Evolutionary conservation across 2,797 vertebrate species (phyloP), one percentile per base, ranked within the genome.

Genomic region (Tragopan temminckii): DNA sequence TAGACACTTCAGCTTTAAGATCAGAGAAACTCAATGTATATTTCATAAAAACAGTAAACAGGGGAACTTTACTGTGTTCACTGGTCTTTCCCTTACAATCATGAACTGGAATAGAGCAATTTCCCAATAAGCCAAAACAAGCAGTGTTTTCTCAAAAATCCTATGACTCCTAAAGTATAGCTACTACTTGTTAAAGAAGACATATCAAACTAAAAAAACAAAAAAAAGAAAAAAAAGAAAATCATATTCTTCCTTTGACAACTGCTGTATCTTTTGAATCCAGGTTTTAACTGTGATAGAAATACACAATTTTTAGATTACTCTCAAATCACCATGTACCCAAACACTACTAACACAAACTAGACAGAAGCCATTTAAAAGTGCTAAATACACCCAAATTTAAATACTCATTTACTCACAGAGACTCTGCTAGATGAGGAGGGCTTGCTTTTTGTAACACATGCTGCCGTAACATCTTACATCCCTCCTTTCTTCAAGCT

Each of bases 341-440:
- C 76, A 78, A 79, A 78, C 25, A 40, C 38, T 66, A 16, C 24
- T n/a, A 50, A 13, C 31, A 40, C 1, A 9, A 48, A 11, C 35
- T n/a, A 77, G 23, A 42, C 18, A 85, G 58, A 70, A 59, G 16
- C 15, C 85, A 35, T 11, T 11, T 19, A 31, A 48, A 4, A 7
- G 1, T 42, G 19, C 13, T 66, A 72, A 76, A 76, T 7, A 13
- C 35, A 50, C 0, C 0, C 72, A 33, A 57, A 71, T 0, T 31
- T 18, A 75, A 82, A 61, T 17, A 61, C 16, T 33, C 5, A 25
- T 48, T 63, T 53, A 8, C 15, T 7, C 5, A 5, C 1, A 3
- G 19, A 71, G 11, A 68, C 45, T 43, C 67, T 64, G 27, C 25
- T 17, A 35, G 40, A 53, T 4, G 33, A 61, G 16, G 13, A 76